Percentiles rank a stretch among this genome's conserved stretches.
phyloP scores from a whole-genome alignment of 2,797 vertebrate species.

The Synanceia verrucosa region DNA sequence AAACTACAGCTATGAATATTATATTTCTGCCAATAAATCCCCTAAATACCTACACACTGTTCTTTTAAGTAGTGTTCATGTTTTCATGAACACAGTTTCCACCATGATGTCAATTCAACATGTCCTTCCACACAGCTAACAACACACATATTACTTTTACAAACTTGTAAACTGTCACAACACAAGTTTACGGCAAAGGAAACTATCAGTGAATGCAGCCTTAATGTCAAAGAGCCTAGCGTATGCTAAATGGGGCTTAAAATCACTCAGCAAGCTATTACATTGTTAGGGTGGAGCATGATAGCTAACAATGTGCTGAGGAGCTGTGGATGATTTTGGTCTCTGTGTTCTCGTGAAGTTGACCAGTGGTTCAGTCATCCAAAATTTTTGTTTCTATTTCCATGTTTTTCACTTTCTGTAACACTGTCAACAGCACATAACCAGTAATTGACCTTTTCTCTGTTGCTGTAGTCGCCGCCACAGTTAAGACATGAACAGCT shows the following conservation, averaged over 20 bases:
- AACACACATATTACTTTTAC: too few relatives aligned
- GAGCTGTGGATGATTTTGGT: conserved; percentile 1
- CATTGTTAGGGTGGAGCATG: background rate
- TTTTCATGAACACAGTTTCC: too few relatives aligned
- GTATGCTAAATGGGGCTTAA: too few relatives aligned
- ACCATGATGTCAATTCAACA: too few relatives aligned
- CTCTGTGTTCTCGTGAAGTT: conserved; percentile 14
- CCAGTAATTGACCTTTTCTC: background rate
- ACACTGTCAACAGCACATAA: background rate
- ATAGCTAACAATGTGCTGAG: background rate
- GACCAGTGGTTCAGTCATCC: background rate
- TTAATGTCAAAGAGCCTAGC: background rate
- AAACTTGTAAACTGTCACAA: too few relatives aligned
- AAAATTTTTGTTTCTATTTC: background rate
- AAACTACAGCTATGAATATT: too few relatives aligned
- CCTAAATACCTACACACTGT: too few relatives aligned
- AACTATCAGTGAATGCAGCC: too few relatives aligned
- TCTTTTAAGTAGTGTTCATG: too few relatives aligned
- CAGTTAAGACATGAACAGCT: background rate
- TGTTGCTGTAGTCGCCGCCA: background rate
- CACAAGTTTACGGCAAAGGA: too few relatives aligned
- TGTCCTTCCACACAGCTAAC: too few relatives aligned
- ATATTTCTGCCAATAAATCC: too few relatives aligned
- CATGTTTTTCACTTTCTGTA: background rate
- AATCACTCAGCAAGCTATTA: background rate